These are phyloP conservation scores for Paradisaea rubra DNA, from an alignment of 2,113 vertebrate species.

Conservation along the genomic window DNA sequence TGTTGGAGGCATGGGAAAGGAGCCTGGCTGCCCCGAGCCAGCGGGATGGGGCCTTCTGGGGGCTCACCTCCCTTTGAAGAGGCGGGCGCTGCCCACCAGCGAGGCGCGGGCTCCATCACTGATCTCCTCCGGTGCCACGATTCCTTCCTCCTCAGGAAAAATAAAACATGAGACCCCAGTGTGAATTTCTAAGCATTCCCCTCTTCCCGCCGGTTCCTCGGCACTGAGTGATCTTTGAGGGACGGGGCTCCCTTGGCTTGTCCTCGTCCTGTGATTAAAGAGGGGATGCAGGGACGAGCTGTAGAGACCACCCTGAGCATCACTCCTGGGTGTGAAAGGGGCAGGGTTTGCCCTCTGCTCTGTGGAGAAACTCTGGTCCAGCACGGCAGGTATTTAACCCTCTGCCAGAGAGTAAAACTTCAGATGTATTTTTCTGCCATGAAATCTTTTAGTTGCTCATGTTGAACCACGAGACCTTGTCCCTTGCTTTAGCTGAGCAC, in stretches of 20 bases:
- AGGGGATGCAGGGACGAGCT: neutral
- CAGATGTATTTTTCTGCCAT: neutral
- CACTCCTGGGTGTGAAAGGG: accelerated
- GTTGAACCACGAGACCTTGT: neutral
- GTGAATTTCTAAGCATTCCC: neutral
- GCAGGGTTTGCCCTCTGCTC: neutral
- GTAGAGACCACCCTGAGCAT: neutral
- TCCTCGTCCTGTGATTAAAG: neutral
- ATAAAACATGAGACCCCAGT: neutral
- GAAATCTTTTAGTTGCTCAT: neutral
- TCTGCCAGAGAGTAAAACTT: neutral
- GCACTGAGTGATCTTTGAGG: neutral
- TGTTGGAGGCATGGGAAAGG: neutral
- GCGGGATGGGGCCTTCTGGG: neutral
- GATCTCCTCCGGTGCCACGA: neutral
- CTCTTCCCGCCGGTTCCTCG: accelerated
- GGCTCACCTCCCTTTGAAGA: neutral
- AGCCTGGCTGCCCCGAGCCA: neutral
- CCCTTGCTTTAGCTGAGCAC: neutral
- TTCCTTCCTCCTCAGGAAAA: neutral
- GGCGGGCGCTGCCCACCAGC: neutral
- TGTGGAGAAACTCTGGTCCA: accelerated
- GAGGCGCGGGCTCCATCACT: accelerated
- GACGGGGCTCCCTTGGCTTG: accelerated
- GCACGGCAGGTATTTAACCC: neutral